Percentiles rank a stretch among this genome's conserved stretches.
phyloP scores from a whole-genome alignment of 2,888 invertebrate species.

The Drosophila diplacantha region DNA sequence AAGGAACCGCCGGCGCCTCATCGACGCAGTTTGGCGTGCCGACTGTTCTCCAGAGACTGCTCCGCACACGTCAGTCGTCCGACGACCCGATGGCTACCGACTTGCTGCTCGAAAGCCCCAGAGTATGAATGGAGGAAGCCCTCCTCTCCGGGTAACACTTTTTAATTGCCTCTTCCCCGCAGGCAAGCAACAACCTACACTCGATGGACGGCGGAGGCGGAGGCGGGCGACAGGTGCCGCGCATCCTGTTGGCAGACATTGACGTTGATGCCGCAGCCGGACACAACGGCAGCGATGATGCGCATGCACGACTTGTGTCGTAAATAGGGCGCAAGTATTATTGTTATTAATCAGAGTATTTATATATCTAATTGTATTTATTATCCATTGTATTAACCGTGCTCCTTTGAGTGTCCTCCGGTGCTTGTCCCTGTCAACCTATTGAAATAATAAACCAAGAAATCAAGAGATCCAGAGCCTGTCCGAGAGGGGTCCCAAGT shows the following conservation, averaged over 20 bases:
- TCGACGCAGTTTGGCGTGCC: conserved; percentile 58
- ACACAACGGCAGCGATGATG: conserved; percentile 66
- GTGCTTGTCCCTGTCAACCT: background rate
- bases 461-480: background rate
- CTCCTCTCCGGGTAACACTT: background rate
- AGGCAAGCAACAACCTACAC: conserved; percentile 58
- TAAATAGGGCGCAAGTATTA: conserved; percentile 45
- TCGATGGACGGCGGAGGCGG: conserved; percentile 41
- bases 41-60: conserved; percentile 57
- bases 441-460: background rate
- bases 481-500: background rate
- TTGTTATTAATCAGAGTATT: background rate
- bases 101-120: conserved; percentile 65
- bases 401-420: background rate
- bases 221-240: conserved; percentile 23
- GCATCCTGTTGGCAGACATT: conserved; percentile 58
- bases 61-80: conserved; percentile 52
- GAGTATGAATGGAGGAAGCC: conserved; percentile 44
- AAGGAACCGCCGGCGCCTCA: conserved; percentile 36
- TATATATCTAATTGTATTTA: conserved; percentile 3
- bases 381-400: background rate
- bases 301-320: conserved; percentile 71
- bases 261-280: conserved; percentile 60
- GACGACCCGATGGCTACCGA: conserved; percentile 55
- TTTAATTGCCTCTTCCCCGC: background rate